phyloP scores from a whole-genome alignment of 2,113 vertebrate genomes.

The Misgurnus anguillicaudatus region DNA sequence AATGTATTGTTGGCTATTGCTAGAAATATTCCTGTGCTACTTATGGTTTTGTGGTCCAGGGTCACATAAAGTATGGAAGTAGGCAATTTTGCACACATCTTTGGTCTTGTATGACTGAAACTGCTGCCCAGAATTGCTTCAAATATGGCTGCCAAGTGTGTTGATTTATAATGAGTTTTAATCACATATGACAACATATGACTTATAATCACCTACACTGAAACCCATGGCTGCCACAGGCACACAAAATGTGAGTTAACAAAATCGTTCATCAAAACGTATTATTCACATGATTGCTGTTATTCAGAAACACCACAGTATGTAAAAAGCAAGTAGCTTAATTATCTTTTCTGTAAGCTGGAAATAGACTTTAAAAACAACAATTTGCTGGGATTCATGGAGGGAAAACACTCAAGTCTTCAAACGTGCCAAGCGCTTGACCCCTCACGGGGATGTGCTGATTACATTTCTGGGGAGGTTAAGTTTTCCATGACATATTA shows the following conservation, averaged over 20 bases:
- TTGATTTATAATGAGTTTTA: too few relatives aligned
- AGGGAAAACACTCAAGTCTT: not conserved
- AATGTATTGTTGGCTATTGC: too few relatives aligned
- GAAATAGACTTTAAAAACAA: not conserved
- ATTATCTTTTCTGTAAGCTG: not conserved
- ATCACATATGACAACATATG: not conserved
- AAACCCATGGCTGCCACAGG: not conserved
- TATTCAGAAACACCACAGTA: not conserved
- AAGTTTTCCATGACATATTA: not conserved
- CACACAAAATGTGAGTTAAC: not conserved
- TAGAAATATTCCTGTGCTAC: too few relatives aligned
- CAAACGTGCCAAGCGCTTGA: slow-evolving; percentile 19
- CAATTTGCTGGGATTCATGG: slow-evolving; percentile 3
- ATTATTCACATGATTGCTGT: slow-evolving; percentile 3
- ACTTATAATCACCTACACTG: not conserved
- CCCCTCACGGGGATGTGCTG: slow-evolving; percentile 10
- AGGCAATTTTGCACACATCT: too few relatives aligned
- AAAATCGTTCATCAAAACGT: not conserved
- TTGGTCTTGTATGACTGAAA: too few relatives aligned
- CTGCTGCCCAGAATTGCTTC: too few relatives aligned
- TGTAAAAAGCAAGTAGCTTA: not conserved
- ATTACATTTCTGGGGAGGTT: slow-evolving; percentile 2
- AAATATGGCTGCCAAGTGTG: too few relatives aligned
- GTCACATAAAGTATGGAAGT: too few relatives aligned
- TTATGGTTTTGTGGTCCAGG: too few relatives aligned